Evolutionary conservation across 2,888 invertebrate species (phyloP).

Genomic region (Danaus chrysippus): DNA sequence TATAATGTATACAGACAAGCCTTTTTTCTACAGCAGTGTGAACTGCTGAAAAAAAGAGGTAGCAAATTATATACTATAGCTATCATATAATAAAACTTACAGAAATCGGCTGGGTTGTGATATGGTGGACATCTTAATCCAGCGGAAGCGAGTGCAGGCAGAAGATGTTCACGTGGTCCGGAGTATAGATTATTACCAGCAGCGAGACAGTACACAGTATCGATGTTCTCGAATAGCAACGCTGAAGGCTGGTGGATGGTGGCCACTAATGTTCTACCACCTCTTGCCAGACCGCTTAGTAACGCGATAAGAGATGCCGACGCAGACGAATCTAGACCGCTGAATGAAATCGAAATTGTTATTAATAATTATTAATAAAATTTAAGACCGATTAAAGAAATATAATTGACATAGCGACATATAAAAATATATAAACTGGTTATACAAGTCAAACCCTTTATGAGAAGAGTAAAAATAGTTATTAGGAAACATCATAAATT

Average conservation of each 20-base stretch:
- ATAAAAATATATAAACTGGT: no score
- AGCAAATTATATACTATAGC: not conserved
- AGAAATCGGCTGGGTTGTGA: slow-evolving; percentile 97
- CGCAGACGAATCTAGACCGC: slow-evolving; percentile 93
- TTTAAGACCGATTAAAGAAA: no score
- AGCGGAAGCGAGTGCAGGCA: slow-evolving; percentile 87
- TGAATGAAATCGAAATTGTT: slow-evolving; percentile 47
- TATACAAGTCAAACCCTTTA: no score
- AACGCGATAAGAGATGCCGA: slow-evolving; percentile 90
- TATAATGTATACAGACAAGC: no score
- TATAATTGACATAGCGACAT: no score
- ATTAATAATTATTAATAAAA: not conserved
- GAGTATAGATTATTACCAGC: slow-evolving; percentile 91
- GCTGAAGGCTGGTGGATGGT: slow-evolving; percentile 98
- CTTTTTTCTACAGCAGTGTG: no score
- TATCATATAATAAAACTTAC: slow-evolving; percentile 78
- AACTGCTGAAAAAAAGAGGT: not conserved
- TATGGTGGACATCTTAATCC: slow-evolving; percentile 92
- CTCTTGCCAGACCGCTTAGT: slow-evolving; percentile 88
- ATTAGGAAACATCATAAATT: no score
- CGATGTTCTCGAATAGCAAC: slow-evolving; percentile 94
- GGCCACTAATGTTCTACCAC: slow-evolving; percentile 93
- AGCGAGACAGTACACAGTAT: slow-evolving; percentile 91
- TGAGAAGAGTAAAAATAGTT: no score
- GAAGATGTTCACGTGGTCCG: slow-evolving; percentile 84